phyloP scores from a whole-genome alignment of 2,113 vertebrate genomes.

The Actinemys pallida region DNA sequence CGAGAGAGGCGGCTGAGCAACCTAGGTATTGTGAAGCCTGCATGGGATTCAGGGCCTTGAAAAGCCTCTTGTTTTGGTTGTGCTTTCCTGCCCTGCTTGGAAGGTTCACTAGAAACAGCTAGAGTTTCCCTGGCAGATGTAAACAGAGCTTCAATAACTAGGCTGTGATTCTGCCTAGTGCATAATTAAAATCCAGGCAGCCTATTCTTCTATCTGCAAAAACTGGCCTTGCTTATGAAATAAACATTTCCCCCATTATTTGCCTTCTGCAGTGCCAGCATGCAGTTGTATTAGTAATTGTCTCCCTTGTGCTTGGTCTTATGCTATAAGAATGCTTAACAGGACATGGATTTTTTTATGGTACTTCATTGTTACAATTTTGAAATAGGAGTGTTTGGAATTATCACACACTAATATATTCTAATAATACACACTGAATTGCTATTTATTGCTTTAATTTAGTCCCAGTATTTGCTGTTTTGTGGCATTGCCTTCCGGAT shows the following conservation, averaged over 20 bases:
- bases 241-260: neutral
- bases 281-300: neutral
- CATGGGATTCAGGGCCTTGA: neutral
- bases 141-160: neutral
- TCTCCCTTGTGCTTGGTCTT: neutral
- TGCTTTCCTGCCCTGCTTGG: no score
- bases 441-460: neutral
- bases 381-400: neutral
- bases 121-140: neutral
- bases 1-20: neutral
- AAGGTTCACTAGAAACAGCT: neutral
- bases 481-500: neutral
- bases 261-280: neutral
- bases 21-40: neutral
- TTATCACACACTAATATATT: neutral
- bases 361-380: neutral
- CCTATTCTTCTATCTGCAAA: neutral
- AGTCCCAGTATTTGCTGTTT: neutral
- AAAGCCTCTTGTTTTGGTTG: neutral
- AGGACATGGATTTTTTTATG: neutral
- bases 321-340: neutral
- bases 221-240: neutral
- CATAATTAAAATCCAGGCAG: neutral
- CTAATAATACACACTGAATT: neutral
- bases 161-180: neutral